Conservation (phyloP, 2,113 vertebrate genomes). For the Sitta europaea region DNA sequence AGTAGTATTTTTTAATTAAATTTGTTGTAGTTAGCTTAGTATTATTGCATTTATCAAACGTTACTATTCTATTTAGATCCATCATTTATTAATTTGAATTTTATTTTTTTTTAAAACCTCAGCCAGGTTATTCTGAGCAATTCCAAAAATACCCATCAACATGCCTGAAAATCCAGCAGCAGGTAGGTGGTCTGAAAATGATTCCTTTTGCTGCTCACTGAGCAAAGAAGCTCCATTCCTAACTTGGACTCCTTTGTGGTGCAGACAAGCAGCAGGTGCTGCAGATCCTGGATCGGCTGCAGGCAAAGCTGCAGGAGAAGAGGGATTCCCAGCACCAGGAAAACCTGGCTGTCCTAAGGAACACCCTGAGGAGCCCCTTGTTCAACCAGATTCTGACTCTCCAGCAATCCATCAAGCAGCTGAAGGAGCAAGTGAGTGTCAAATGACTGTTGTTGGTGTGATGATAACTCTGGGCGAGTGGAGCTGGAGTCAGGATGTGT, state of each 20-base stretch:
- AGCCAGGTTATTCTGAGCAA: not conserved
- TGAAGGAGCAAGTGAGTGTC: conserved; percentile 83
- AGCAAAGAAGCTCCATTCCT: not conserved
- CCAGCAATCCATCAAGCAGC: conserved; percentile 92
- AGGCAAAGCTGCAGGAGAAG: conserved; percentile 81
- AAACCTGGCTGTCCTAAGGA: conserved; percentile 74
- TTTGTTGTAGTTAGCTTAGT: not conserved
- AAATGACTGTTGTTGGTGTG: not conserved
- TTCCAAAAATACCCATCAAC: not conserved
- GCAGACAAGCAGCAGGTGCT: conserved; percentile 89
- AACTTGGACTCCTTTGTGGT: not conserved
- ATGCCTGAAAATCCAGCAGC: conserved; percentile 79
- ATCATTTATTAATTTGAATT: not conserved
- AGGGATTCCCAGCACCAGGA: conserved; percentile 86
- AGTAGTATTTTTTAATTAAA: not conserved
- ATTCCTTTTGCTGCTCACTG: not conserved
- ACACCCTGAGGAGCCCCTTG: conserved; percentile 86
- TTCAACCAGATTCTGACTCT: conserved; percentile 92
- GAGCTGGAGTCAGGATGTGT: not conserved
- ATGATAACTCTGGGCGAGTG: not conserved
- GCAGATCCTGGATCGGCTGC: conserved; percentile 87
- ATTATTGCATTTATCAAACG: not conserved
- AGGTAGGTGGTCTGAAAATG: conserved; percentile 48
- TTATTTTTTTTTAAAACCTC: not conserved
- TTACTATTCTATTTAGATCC: not conserved